Base-by-base conservation (phyloP, 1,140 invertebrate species). In the Bombus vancouverensis region DNA sequence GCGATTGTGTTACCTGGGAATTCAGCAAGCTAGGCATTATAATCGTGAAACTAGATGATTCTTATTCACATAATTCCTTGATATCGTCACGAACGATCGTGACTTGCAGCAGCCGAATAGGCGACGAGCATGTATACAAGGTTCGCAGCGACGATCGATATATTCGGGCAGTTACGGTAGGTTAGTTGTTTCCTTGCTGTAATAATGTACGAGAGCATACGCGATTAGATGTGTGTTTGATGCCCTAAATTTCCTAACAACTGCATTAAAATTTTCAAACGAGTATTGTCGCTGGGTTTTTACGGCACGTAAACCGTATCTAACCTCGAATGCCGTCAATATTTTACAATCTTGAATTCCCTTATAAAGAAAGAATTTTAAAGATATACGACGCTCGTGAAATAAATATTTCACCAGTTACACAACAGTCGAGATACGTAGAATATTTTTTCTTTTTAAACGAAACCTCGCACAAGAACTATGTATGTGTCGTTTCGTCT, bases 181-280 rank as follows among this genome's bases (percentile, higher is more conserved):
- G 75, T 78, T 83, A 83, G 82, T 83, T 66, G 75, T 83, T 83
- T 83, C 65, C 82, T 78, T 78, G 37, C 82, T 44, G 65, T 53
- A 83, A 83, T 76, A 66, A 83, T 59, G 73, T 28, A 77, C 37
- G 18, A 68, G 34, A 57, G 34, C 34, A 75, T 68, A 57, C 25
- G 15, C 74, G 74, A 70, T 57, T 78, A 78, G 34, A 68, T 22
- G 34, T 8, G 74, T 53, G 62, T 53, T 66, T 53, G 73, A 68
- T 77, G 81, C 34, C 81, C 81, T 77, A 42, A 77, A 83, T 83
- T 77, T 66, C 53, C 28, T 8, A 77, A 15, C 28, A 44, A 66
- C 32, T 25, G 57, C 42, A 34, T 83, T 66, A 53, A 77, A 68
- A 77, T 83, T 68, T 77, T 37, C 37, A 76, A 32, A n/a, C 32